These are phyloP conservation scores for Equus przewalskii DNA, from an alignment of 2,113 vertebrate genomes.

Conservation along the genomic window DNA sequence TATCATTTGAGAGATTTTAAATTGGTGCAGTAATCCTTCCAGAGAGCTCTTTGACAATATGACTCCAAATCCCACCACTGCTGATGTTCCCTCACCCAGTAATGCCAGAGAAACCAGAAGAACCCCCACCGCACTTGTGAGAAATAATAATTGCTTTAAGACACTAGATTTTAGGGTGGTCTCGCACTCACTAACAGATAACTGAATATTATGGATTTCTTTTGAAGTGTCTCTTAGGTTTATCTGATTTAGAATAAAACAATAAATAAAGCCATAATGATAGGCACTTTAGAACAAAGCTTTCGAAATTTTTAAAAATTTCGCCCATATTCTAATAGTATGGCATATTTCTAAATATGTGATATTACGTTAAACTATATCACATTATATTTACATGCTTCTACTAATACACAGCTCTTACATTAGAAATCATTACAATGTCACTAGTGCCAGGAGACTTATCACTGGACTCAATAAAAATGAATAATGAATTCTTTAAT, in stretches of 20 bases:
- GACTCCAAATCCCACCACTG: neutral
- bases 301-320: neutral
- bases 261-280: neutral
- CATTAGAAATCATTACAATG: slow-evolving; percentile 26
- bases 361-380: neutral
- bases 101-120: neutral
- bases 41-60: neutral
- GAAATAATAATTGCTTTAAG: neutral
- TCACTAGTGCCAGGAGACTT: neutral
- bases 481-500: neutral
- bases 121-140: neutral
- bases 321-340: neutral
- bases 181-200: slow-evolving; percentile 12
- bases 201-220: neutral
- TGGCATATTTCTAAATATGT: neutral
- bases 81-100: neutral
- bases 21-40: neutral
- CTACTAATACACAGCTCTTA: slow-evolving; percentile 35
- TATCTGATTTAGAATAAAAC: slow-evolving; percentile 7
- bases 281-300: neutral
- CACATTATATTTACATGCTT: neutral
- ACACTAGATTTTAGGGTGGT: neutral
- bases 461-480: slow-evolving; percentile 29
- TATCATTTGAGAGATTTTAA: neutral
- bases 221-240: neutral